Evolutionary conservation across 92 coral and sea anemone genomes (phyloP).

Genomic region (Ricordea florida): DNA sequence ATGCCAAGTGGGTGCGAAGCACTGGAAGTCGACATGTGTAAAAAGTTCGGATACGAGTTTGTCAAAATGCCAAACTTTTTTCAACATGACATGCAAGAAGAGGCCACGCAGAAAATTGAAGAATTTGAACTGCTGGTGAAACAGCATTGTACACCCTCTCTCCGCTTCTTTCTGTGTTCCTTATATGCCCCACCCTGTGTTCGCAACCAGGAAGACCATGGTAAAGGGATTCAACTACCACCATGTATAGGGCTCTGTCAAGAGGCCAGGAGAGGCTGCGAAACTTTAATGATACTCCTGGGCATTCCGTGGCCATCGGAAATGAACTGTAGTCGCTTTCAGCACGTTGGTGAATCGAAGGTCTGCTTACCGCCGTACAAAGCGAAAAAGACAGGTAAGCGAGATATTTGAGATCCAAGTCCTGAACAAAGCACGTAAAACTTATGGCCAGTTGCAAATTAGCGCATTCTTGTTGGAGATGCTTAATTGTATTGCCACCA

Average conservation of each 20-base stretch:
- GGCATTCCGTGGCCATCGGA: not conserved
- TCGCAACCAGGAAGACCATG: not conserved
- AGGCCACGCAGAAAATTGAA: not conserved
- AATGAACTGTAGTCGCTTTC: not conserved
- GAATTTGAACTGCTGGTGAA: not conserved
- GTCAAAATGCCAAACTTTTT: constrained; percentile 20
- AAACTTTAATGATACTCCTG: not conserved
- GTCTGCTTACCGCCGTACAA: too few relatives aligned
- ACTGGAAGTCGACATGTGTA: not conserved
- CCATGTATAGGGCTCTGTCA: constrained; percentile 24
- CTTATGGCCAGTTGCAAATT: too few relatives aligned
- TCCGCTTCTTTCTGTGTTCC: constrained; percentile 18
- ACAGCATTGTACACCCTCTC: not conserved
- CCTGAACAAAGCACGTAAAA: too few relatives aligned
- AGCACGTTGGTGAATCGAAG: not conserved
- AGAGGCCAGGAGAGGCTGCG: constrained; percentile 19
- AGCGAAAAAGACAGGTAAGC: too few relatives aligned
- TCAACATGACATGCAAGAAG: not conserved
- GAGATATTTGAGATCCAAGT: too few relatives aligned
- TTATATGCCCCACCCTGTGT: constrained; percentile 24
- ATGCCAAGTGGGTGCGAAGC: not conserved
- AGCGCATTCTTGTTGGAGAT: too few relatives aligned
- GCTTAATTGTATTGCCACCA: too few relatives aligned
- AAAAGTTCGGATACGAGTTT: not conserved
- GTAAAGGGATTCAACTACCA: too few relatives aligned